Percentiles rank a stretch among this genome's conserved stretches.
phyloP scores from a whole-genome alignment of 2,113 vertebrate species.

The Myiopsitta monachus region DNA sequence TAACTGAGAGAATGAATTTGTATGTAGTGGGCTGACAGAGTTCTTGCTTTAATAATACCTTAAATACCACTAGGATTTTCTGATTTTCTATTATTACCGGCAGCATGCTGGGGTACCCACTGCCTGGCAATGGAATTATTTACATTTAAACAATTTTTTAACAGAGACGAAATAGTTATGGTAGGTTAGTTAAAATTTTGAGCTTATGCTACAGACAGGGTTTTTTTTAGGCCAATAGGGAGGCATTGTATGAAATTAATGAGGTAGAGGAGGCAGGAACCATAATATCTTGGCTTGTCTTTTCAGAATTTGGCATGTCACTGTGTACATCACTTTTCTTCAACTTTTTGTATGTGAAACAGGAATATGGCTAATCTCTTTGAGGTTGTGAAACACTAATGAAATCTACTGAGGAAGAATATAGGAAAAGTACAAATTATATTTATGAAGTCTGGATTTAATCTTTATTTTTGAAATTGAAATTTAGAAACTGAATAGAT shows the following conservation, averaged over 20 bases:
- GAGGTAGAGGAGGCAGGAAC: background rate
- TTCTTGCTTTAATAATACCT: background rate
- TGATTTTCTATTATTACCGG: background rate
- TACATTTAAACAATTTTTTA: background rate
- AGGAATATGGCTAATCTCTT: background rate
- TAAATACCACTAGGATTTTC: background rate
- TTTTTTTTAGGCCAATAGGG: background rate
- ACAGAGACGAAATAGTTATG: background rate
- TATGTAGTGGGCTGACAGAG: background rate
- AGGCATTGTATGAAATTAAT: background rate
- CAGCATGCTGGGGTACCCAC: background rate
- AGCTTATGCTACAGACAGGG: background rate
- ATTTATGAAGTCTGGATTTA: background rate
- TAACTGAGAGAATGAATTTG: background rate
- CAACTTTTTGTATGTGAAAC: background rate
- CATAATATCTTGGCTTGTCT: background rate
- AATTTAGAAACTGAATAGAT: background rate
- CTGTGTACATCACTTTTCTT: background rate
- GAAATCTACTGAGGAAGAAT: background rate
- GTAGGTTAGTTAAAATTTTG: background rate
- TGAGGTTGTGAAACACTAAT: background rate
- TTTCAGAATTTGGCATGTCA: background rate
- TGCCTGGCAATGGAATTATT: background rate
- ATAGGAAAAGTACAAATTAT: background rate
- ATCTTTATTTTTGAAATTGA: background rate